Conservation (phyloP, 2,888 invertebrate species). For the Diaphora mendica region DNA sequence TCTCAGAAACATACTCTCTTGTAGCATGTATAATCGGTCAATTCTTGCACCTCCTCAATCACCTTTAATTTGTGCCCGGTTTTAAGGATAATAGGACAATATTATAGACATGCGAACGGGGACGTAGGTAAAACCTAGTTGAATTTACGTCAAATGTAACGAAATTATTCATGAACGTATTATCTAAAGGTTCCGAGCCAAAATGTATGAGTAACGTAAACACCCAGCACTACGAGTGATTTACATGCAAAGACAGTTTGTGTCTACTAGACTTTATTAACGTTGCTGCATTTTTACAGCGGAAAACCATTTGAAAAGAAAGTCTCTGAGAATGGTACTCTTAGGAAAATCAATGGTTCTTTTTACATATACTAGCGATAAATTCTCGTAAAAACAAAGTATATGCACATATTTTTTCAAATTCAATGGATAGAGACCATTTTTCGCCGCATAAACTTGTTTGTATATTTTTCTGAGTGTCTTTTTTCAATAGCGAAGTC, state of each 20-base stretch:
- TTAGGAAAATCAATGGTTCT: conserved; percentile 33
- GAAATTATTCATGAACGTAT: conserved; percentile 38
- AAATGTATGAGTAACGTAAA: conserved; percentile 45
- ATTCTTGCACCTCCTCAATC: too few relatives aligned
- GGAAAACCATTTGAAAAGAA: conserved; percentile 37
- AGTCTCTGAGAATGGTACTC: conserved; percentile 33
- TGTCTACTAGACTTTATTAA: conserved; percentile 47
- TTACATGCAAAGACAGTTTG: conserved; percentile 43
- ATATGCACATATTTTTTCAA: conserved; percentile 3
- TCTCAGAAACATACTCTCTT: background rate
- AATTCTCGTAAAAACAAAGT: conserved; percentile 7
- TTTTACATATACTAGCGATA: conserved; percentile 14
- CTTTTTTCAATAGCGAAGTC: conserved; percentile 68
- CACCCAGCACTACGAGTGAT: conserved; percentile 31
- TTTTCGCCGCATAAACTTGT: conserved; percentile 24
- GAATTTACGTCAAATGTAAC: conserved; percentile 27
- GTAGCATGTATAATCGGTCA: too few relatives aligned
- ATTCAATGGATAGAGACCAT: conserved; percentile 20
- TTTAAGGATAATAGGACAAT: background rate
- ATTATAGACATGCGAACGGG: background rate
- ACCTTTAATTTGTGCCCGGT: background rate
- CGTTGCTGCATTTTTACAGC: conserved; percentile 40
- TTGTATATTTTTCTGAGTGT: conserved; percentile 59
- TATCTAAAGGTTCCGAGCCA: conserved; percentile 33
- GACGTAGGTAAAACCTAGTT: background rate